Evolutionary conservation across 2,113 vertebrate species (phyloP).

Genomic region (Miniopterus natalensis): DNA sequence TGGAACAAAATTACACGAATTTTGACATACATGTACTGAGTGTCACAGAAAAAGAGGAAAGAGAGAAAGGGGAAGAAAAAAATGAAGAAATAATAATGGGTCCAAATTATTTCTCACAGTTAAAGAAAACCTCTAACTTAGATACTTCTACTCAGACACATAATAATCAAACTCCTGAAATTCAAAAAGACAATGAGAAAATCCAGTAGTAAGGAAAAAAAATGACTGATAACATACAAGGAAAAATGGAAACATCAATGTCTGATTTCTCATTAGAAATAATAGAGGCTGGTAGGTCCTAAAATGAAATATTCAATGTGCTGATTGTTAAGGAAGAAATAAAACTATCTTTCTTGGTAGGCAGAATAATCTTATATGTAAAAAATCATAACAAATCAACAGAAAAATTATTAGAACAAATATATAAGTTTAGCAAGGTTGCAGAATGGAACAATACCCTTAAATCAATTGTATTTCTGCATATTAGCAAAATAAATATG

Average conservation of each 20-base stretch:
- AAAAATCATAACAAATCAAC: neutral
- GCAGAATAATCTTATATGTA: neutral
- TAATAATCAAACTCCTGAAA: neutral
- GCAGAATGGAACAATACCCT: neutral
- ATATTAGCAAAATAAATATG: neutral
- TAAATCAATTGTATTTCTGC: neutral
- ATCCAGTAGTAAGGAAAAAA: neutral
- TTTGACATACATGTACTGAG: neutral
- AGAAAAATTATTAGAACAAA: neutral
- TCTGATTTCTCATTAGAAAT: slow-evolving; percentile 9
- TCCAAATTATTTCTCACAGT: neutral
- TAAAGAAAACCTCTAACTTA: neutral
- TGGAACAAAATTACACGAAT: neutral
- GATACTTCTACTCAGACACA: neutral
- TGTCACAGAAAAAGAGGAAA: neutral
- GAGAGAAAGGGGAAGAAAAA: neutral
- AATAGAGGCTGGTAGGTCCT: neutral
- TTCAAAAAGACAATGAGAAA: neutral
- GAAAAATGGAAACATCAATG: neutral
- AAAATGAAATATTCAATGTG: neutral
- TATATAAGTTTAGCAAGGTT: neutral
- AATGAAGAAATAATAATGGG: neutral
- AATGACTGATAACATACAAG: neutral
- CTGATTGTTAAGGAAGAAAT: neutral
- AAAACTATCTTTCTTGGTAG: neutral